Percentiles rank a stretch among this genome's conserved stretches.
Evolutionary conservation across 2,888 invertebrate genomes (phyloP).

Genomic region (Lamellibrachia satsuma): DNA sequence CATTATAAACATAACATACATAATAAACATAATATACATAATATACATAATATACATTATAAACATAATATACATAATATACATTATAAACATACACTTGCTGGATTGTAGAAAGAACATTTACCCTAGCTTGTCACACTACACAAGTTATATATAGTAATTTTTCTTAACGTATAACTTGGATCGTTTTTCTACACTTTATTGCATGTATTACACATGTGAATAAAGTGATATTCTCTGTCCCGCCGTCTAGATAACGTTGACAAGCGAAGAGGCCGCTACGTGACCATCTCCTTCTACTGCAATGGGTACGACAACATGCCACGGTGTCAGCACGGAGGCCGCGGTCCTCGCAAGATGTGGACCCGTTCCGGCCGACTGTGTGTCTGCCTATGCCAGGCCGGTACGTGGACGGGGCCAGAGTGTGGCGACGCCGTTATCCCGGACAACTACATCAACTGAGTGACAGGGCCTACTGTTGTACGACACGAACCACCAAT

Average conservation of each 20-base stretch:
- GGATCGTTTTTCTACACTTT: no score
- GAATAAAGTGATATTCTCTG: no score
- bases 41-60: no score
- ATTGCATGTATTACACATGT: no score
- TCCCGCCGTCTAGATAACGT: background rate
- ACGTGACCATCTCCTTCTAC: constrained; percentile 32
- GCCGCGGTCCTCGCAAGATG: constrained; percentile 36
- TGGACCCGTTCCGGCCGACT: constrained; percentile 37
- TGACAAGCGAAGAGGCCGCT: background rate
- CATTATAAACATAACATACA: no score
- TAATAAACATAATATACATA: no score
- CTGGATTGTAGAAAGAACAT: no score
- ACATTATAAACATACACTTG: no score
- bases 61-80: no score
- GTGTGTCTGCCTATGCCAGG: constrained; percentile 36
- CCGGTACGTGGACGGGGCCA: constrained; percentile 33
- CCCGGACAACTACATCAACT: background rate
- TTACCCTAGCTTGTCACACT: no score
- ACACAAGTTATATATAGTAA: no score
- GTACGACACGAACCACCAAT: background rate
- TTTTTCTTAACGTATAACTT: no score
- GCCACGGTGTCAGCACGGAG: constrained; percentile 35
- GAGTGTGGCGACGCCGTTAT: constrained; percentile 33
- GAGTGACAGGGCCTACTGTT: background rate
- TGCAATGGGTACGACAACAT: constrained; percentile 39